Percentiles rank a stretch among this genome's conserved stretches.
Evolutionary conservation across 2,888 invertebrate species (phyloP).

Genomic region (Stictocephala bisonia): DNA sequence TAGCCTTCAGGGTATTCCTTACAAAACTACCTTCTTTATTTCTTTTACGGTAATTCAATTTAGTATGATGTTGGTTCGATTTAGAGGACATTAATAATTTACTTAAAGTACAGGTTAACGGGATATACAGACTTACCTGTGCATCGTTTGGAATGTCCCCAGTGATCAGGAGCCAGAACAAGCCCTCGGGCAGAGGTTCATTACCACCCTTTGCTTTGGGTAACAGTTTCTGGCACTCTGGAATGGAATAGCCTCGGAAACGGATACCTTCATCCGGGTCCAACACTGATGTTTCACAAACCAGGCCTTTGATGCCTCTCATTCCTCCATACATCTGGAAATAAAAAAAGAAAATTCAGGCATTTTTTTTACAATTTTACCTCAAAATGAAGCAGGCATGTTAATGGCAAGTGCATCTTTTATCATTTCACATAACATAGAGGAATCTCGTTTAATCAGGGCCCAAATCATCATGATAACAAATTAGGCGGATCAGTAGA

Average conservation of each 20-base stretch:
- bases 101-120: too few relatives aligned
- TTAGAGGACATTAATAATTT: too few relatives aligned
- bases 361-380: neutral
- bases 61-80: too few relatives aligned
- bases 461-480: too few relatives aligned
- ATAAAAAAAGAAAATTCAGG: neutral
- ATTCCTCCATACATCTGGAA: slow-evolving; percentile 91
- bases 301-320: slow-evolving; percentile 94
- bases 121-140: slow-evolving; percentile 74
- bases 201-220: slow-evolving; percentile 84
- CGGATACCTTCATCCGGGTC: slow-evolving; percentile 96
- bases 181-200: slow-evolving; percentile 91
- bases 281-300: slow-evolving; percentile 94
- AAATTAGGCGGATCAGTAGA: too few relatives aligned
- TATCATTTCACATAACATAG: too few relatives aligned
- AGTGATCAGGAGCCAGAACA: slow-evolving; percentile 94
- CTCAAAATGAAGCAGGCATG: too few relatives aligned
- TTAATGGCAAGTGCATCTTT: too few relatives aligned
- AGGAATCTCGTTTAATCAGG: too few relatives aligned
- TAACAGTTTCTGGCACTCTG: slow-evolving; percentile 88
- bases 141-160: slow-evolving; percentile 87
- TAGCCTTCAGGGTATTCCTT: too few relatives aligned
- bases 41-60: too few relatives aligned
- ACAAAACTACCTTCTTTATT: too few relatives aligned
- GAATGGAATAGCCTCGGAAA: slow-evolving; percentile 93